These are phyloP conservation scores for Gallirallus australis DNA, from an alignment of 2,797 vertebrate species.

Conservation along the genomic window DNA sequence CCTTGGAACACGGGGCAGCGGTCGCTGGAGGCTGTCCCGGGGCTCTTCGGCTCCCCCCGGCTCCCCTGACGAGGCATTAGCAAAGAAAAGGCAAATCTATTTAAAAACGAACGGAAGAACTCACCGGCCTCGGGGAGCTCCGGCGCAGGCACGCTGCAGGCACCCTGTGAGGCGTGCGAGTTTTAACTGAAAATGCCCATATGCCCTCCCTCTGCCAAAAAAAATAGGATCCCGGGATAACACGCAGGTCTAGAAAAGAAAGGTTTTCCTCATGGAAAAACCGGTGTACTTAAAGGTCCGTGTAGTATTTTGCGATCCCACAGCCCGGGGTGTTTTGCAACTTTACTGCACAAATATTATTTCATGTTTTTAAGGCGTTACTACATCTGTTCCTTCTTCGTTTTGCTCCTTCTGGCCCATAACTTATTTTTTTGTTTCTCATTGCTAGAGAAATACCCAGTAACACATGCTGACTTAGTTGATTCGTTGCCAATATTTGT, in stretches of 20 bases:
- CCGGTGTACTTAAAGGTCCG: background rate
- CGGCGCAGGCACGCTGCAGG: background rate
- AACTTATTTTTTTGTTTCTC: background rate
- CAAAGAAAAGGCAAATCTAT: accelerated
- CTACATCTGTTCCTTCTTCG: constrained; percentile 1
- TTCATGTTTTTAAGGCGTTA: background rate
- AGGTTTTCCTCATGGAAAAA: background rate
- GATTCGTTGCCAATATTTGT: constrained; percentile 37
- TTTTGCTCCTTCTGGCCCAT: background rate
- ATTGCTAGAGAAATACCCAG: background rate
- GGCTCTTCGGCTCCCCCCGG: background rate
- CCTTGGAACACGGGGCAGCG: background rate
- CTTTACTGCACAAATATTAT: constrained; percentile 5
- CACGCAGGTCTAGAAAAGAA: background rate
- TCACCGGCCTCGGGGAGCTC: background rate
- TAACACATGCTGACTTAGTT: constrained; percentile 18
- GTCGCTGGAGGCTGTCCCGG: background rate
- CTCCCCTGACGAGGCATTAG: accelerated
- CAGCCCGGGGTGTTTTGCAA: background rate
- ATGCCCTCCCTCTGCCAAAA: background rate
- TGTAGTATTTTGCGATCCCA: background rate
- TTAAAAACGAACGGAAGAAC: background rate
- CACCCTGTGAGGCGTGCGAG: background rate
- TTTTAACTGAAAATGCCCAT: background rate
- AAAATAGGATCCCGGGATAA: background rate